Base-by-base conservation (phyloP, 2,888 invertebrate species). In the Acholoe squamosa region DNA sequence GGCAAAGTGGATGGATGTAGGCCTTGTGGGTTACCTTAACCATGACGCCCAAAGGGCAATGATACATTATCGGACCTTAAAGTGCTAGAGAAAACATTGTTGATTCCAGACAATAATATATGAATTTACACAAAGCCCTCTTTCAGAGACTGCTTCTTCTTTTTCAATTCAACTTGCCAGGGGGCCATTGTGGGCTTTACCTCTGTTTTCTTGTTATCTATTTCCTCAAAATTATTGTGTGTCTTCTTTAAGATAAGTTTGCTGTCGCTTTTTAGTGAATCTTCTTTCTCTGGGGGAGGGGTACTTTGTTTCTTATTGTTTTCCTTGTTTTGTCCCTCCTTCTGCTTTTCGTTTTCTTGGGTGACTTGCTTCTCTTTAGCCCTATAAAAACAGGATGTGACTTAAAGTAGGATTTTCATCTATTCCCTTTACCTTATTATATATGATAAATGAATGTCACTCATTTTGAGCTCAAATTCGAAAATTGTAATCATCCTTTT, bases 141-240 rank as follows among this genome's bases (percentile, higher is more conserved):
- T 71, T 71, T 71, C 3, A 71, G 25, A 14, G 71, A n/a, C 31
- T 71, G 33, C 43, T 43, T 86, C 54, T 54, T 86, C 54, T 54
- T 86, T 86, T 54, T 86, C 86, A 86, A 54, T 22, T 86, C 86
- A 25, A 86, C 16, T 28, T 86, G 86, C 86, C 86, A 86, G 0
- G 86, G 86, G 0, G 86, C 86, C 56, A 86, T 54, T 19, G 7
- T 14, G 0, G 80, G n/a, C 19, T 80, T 43, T n/a, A 10, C 80
- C 5, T 33, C 33, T 3, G 16, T 10, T 14, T 80, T 80, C 5
- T 33, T 34, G 10, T 7, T 80, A 16, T 80, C 80, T n/a, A 80
- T 10, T 19, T 80, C 25, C 22, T 80, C 80, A 22, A 80, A 16
- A 0, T 22, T 43, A 0, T 80, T 43, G 19, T 22, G 80, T n/a